Percentiles rank a stretch among this genome's conserved stretches.
phyloP scores from a whole-genome alignment of 2,113 vertebrate species.

The Oreotrochilus melanogaster region DNA sequence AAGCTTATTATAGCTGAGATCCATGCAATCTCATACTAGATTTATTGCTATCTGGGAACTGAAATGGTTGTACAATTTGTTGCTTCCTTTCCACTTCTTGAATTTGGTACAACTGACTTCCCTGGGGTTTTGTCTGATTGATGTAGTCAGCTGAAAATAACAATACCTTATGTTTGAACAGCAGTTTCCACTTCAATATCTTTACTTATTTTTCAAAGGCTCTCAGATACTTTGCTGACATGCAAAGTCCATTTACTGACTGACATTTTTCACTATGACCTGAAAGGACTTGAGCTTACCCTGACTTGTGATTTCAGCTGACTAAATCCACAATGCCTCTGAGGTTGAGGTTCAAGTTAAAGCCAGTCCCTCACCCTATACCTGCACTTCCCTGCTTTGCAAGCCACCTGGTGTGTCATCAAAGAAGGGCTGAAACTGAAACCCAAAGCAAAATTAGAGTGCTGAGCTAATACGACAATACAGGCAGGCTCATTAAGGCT shows the following conservation, averaged over 20 bases:
- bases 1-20: background rate
- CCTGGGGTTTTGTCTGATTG: background rate
- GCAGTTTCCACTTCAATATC: background rate
- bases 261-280: background rate
- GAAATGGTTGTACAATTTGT: background rate
- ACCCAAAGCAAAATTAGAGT: background rate
- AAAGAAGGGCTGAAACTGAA: background rate
- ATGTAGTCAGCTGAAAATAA: constrained; percentile 25
- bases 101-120: background rate
- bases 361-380: background rate
- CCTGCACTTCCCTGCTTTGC: background rate
- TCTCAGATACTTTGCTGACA: background rate
- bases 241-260: background rate
- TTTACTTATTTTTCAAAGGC: constrained; percentile 14
- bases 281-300: background rate
- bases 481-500: background rate
- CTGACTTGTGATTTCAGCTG: background rate
- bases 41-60: background rate
- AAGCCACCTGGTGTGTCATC: background rate
- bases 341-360: background rate
- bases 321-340: background rate
- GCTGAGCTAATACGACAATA: background rate
- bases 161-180: background rate
- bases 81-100: background rate
- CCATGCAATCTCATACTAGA: background rate